These are phyloP conservation scores for Brachionus calyciflorus DNA, from an alignment of 1,140 invertebrate genomes.

Conservation along the genomic window DNA sequence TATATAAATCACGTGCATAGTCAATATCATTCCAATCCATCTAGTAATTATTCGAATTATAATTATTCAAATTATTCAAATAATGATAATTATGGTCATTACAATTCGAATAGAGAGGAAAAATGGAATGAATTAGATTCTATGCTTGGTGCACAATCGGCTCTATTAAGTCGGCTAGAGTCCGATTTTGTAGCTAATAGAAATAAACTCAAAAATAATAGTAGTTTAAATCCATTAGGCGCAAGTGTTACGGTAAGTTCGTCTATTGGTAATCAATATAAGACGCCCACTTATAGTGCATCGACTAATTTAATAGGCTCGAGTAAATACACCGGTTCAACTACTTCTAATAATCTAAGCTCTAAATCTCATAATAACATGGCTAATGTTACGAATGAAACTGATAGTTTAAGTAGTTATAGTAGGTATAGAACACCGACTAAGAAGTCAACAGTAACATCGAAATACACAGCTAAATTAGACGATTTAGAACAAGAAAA, in stretches of 20 bases:
- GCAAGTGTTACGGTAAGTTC: not conserved
- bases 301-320: not conserved
- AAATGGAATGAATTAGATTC: conserved; percentile 46
- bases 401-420: not conserved
- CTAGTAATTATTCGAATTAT: not conserved
- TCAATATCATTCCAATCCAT: conserved; percentile 44
- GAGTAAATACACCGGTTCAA: not conserved
- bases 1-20: conserved; percentile 8
- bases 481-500: conserved; percentile 8
- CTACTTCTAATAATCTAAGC: not conserved
- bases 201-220: conserved; percentile 10
- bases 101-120: conserved; percentile 44
- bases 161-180: conserved; percentile 29
- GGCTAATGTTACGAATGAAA: not conserved
- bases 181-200: conserved; percentile 46
- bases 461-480: conserved; percentile 30
- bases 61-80: conserved; percentile 13
- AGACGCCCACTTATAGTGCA: not conserved
- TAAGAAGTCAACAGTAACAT: not conserved
- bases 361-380: conserved; percentile 36
- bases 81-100: conserved; percentile 7
- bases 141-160: conserved; percentile 43
- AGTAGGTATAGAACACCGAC: conserved; percentile 26
- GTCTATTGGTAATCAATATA: not conserved
- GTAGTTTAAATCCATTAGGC: conserved; percentile 3